Conservation (phyloP, 2,797 vertebrate species). For the Periparus ater region DNA sequence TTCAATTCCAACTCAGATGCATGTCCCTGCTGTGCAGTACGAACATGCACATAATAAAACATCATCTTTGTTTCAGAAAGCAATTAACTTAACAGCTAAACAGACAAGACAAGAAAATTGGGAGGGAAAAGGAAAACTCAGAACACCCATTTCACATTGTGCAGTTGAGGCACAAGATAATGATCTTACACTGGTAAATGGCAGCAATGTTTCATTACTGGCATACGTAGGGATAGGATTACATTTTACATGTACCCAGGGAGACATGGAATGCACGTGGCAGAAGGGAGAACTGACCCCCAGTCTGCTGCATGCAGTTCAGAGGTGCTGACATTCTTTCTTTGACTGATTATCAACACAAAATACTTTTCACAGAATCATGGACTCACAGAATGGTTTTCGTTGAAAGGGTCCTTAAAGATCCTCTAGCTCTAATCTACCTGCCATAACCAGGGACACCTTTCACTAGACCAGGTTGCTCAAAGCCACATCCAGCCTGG, state of each 20-base stretch:
- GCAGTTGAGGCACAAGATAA: neutral
- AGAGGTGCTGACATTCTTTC: neutral
- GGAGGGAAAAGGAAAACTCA: neutral
- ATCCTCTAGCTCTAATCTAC: neutral
- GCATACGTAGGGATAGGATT: neutral
- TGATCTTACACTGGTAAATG: neutral
- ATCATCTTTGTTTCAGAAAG: neutral
- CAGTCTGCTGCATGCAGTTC: neutral
- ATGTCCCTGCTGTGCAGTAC: neutral
- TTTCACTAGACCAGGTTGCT: neutral
- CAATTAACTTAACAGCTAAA: neutral
- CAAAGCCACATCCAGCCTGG: neutral
- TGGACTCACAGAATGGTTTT: neutral
- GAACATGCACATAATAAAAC: neutral
- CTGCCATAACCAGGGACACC: neutral
- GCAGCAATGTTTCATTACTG: neutral
- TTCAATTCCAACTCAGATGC: neutral
- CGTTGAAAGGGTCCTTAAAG: neutral
- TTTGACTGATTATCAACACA: neutral
- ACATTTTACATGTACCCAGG: neutral
- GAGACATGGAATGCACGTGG: neutral
- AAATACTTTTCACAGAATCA: neutral
- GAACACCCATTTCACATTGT: neutral
- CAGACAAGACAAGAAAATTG: neutral
- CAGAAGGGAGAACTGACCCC: neutral